These are phyloP conservation scores for Sitta carolinensis DNA, from an alignment of 2,797 vertebrate genomes.

Conservation along the genomic window DNA sequence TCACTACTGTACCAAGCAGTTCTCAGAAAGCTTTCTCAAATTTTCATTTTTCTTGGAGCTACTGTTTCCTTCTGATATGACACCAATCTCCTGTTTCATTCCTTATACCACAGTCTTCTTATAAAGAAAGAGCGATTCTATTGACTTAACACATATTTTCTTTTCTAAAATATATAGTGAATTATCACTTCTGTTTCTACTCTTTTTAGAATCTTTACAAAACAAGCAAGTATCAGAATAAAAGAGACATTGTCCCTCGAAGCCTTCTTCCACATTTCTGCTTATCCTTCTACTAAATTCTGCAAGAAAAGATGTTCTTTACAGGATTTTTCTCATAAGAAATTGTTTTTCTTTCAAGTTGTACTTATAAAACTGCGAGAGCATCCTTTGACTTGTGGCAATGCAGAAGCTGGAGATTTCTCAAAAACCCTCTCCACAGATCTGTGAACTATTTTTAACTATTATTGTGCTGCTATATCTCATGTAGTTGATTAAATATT, in stretches of 20 bases:
- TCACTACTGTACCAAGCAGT: background rate
- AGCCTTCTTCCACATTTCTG: rapidly evolving
- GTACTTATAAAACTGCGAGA: background rate
- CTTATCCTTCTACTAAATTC: background rate
- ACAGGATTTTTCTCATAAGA: background rate
- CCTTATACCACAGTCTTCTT: background rate
- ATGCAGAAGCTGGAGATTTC: background rate
- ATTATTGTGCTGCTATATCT: background rate
- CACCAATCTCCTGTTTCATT: background rate
- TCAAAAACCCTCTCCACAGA: background rate
- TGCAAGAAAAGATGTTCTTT: background rate
- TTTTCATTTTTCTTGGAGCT: background rate
- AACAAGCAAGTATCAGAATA: background rate
- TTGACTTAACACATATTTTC: background rate
- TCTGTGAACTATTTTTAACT: background rate
- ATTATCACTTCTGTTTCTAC: background rate
- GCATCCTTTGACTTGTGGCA: background rate
- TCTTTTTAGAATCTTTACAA: background rate
- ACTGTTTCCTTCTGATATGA: background rate
- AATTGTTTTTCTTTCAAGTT: background rate
- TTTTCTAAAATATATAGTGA: background rate
- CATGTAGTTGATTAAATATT: background rate
- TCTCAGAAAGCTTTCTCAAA: background rate
- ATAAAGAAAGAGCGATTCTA: background rate
- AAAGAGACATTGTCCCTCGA: background rate